Conservation (phyloP, 1,140 invertebrate genomes). For the Megalonaias nervosa region DNA sequence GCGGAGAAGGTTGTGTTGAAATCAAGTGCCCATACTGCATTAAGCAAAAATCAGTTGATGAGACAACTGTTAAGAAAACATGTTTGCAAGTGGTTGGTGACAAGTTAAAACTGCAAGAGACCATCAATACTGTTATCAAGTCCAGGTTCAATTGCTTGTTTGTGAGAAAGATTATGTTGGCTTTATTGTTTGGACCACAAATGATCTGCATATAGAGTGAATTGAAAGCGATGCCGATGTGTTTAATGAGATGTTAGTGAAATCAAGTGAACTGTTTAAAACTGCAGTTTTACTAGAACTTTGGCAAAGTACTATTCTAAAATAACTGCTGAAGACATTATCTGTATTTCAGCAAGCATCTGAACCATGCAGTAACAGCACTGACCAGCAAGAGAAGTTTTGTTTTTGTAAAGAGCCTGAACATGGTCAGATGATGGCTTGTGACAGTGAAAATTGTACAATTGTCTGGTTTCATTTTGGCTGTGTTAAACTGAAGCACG, state of each 20-base stretch:
- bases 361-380: background rate
- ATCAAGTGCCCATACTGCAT: constrained; percentile 12
- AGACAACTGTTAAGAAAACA: too few relatives aligned
- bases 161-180: background rate
- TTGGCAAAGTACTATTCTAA: constrained; percentile 9
- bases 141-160: background rate
- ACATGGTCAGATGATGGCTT: constrained; percentile 14
- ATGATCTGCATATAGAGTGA: constrained; percentile 5
- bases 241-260: background rate
- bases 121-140: constrained; percentile 3
- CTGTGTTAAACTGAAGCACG: constrained; percentile 12
- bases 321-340: background rate
- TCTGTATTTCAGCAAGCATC: background rate
- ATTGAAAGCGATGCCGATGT: constrained; percentile 4
- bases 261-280: constrained; percentile 2
- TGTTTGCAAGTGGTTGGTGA: background rate
- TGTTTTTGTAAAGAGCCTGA: constrained; percentile 10
- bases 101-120: too few relatives aligned
- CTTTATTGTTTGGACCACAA: constrained; percentile 15
- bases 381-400: background rate
- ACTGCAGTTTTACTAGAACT: constrained; percentile 10
- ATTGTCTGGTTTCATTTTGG: constrained; percentile 23
- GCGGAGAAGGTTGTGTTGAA: background rate
- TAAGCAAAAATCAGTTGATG: background rate
- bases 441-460: constrained; percentile 5